Percentiles rank a stretch among this genome's conserved stretches.
Conservation (phyloP, 1,140 invertebrate species). For the Drosophila mayri region DNA sequence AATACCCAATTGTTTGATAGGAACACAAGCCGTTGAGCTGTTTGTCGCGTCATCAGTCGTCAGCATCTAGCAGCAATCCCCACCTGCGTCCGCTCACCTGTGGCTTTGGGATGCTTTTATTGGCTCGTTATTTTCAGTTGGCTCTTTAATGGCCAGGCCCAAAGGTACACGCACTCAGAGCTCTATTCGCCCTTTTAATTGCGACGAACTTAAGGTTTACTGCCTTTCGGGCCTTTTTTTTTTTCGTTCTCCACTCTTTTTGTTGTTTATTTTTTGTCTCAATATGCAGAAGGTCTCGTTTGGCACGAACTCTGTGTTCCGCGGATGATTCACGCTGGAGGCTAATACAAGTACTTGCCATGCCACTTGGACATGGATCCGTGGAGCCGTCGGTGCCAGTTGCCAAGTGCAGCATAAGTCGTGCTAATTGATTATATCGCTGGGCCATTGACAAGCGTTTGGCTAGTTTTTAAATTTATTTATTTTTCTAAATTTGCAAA, state of each 20-base stretch:
- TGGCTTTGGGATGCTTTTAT: constrained; percentile 64
- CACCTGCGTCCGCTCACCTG: constrained; percentile 54
- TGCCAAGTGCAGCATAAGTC: constrained; percentile 79
- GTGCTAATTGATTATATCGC: constrained; percentile 81
- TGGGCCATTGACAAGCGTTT: constrained; percentile 68
- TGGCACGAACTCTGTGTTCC: constrained; percentile 71
- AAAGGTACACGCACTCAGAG: constrained; percentile 49
- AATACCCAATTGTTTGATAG: constrained; percentile 82
- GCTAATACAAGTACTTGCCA: constrained; percentile 59
- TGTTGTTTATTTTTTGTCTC: constrained; percentile 45
- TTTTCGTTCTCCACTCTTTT: not conserved
- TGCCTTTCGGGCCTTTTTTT: constrained; percentile 31
- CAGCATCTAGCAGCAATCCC: not conserved
- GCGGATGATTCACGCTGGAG: constrained; percentile 70
- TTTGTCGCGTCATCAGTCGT: constrained; percentile 70
- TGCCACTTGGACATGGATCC: constrained; percentile 57
- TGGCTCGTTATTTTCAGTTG: constrained; percentile 75
- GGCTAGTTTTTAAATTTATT: constrained; percentile 35
- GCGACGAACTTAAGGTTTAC: constrained; percentile 54
- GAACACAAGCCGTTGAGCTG: constrained; percentile 33
- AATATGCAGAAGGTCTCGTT: constrained; percentile 79
- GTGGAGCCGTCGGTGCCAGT: constrained; percentile 31
- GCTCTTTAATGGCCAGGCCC: constrained; percentile 55
- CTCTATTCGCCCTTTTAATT: constrained; percentile 74
- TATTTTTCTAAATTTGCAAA: constrained; percentile 55